Evolutionary conservation across 2,797 vertebrate species (phyloP).

Genomic region (Hypotaenidia okinawae): DNA sequence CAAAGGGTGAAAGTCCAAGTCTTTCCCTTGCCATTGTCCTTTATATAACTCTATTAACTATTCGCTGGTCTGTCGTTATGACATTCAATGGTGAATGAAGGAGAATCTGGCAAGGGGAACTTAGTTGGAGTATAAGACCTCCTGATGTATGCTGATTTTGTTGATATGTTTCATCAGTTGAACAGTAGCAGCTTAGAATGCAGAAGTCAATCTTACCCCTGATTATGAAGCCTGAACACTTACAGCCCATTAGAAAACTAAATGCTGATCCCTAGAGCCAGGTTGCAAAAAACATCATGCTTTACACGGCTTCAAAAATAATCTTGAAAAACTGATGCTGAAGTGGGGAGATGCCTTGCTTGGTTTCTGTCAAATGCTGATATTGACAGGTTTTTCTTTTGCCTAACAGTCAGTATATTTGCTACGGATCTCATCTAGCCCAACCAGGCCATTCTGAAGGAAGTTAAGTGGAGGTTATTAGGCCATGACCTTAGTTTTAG

Average conservation of each 20-base stretch:
- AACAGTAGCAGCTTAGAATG: slow-evolving; percentile 19
- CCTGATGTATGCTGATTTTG: slow-evolving; percentile 58
- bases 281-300: background rate
- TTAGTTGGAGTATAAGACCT: background rate
- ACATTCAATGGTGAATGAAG: slow-evolving; percentile 52
- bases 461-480: background rate
- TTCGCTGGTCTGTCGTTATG: slow-evolving; percentile 4
- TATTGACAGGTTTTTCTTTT: background rate
- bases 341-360: background rate
- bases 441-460: background rate
- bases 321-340: background rate
- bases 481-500: background rate
- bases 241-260: background rate
- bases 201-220: slow-evolving; percentile 23
- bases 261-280: background rate
- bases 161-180: slow-evolving; percentile 37
- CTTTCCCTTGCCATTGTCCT: slow-evolving; percentile 19
- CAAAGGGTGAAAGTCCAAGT: background rate
- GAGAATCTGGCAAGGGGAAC: slow-evolving; percentile 26
- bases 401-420: background rate
- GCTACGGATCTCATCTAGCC: background rate
- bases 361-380: background rate
- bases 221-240: slow-evolving; percentile 17
- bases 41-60: background rate
- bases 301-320: background rate